Conservation (phyloP, 2,797 vertebrate genomes). For the Pangasius djambal region DNA sequence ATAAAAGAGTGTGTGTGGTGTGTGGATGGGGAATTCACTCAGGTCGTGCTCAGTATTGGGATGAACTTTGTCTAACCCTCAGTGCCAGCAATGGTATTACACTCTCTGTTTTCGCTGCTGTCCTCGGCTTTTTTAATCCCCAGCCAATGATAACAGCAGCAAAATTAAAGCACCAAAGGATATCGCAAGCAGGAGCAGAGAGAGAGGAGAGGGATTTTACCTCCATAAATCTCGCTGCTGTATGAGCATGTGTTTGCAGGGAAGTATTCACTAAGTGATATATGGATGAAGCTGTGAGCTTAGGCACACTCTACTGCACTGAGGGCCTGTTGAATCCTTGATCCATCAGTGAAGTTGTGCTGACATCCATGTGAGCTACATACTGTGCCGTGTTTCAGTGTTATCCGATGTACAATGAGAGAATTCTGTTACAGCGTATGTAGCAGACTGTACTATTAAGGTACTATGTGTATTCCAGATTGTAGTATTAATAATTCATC, state of each 20-base stretch:
- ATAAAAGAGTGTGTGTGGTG: conserved; percentile 55
- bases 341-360: not conserved
- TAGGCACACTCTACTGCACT: conserved; percentile 55
- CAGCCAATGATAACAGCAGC: conserved; percentile 84
- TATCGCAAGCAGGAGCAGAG: conserved; percentile 73
- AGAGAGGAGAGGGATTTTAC: conserved; percentile 74
- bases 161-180: conserved; percentile 84
- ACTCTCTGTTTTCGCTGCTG: conserved; percentile 80
- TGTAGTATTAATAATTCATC: not conserved
- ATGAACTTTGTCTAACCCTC: conserved; percentile 88
- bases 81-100: conserved; percentile 85
- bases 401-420: not conserved
- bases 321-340: conserved; percentile 39
- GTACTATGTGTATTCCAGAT: not conserved
- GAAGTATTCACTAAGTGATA: conserved; percentile 93
- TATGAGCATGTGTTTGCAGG: conserved; percentile 84
- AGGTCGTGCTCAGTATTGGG: conserved; percentile 74
- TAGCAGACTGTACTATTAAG: not conserved
- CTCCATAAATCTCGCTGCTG: conserved; percentile 82
- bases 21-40: conserved; percentile 57
- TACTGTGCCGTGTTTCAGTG: not conserved
- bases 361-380: conserved; percentile 10
- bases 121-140: conserved; percentile 82
- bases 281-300: conserved; percentile 76
- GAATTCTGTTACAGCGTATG: not conserved